A percentile compares a stretch with the other conserved stretches of the same genome.
Conservation (phyloP, 2,797 vertebrate species). For the Helicolenus hilgendorfi region DNA sequence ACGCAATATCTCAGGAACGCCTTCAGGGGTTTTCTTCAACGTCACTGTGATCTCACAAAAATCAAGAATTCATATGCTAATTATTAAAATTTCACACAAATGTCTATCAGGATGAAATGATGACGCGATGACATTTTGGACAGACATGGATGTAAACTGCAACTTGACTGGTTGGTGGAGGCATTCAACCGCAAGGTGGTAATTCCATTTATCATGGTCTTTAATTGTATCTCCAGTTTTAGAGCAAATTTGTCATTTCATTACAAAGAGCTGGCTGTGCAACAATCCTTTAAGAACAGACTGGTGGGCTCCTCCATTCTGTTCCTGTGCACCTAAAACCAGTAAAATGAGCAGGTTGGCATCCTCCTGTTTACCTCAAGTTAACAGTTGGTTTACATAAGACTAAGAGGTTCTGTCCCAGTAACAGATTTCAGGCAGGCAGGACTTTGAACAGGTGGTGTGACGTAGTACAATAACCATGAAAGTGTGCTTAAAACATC, state of each 20-base stretch:
- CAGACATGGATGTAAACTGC: too few species aligned
- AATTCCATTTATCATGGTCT: too few species aligned
- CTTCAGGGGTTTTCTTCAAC: too few species aligned
- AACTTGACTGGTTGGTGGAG: too few species aligned
- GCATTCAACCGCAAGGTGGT: too few species aligned
- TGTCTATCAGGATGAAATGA: too few species aligned
- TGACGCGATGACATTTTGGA: too few species aligned
- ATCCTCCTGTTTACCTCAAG: not conserved
- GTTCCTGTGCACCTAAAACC: not conserved
- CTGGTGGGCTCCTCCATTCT: not conserved
- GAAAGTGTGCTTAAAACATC: not conserved
- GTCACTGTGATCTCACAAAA: too few species aligned
- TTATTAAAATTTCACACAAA: too few species aligned
- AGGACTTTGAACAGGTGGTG: not conserved
- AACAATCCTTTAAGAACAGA: not conserved
- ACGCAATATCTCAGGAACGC: too few species aligned
- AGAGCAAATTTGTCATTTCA: not conserved
- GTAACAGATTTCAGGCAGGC: not conserved
- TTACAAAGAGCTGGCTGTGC: not conserved
- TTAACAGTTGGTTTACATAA: not conserved
- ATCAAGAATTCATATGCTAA: too few species aligned
- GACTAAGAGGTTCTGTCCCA: not conserved
- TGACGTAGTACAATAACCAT: not conserved
- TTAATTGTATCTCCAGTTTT: not conserved
- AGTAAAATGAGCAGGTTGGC: not conserved